Conservation (phyloP, 2,797 vertebrate genomes). For the Intellagama lesueurii region DNA sequence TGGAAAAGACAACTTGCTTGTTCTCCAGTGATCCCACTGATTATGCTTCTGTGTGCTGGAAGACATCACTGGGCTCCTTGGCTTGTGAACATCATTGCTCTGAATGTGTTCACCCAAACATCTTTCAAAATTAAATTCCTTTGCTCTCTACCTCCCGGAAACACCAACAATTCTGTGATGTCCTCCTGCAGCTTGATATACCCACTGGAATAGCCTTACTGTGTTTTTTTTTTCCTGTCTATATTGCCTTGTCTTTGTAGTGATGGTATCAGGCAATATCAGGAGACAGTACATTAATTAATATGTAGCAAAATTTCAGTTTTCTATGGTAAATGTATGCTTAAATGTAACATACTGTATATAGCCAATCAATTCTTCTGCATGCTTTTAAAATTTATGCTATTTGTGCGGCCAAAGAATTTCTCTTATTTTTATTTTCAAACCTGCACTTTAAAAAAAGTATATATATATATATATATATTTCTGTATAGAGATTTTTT, state of each 20-base stretch:
- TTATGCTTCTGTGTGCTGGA: conserved; percentile 52
- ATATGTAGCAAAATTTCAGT: conserved; percentile 5
- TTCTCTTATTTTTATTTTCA: neutral
- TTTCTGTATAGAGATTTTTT: neutral
- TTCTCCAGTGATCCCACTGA: conserved; percentile 66
- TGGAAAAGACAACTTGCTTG: conserved; percentile 67
- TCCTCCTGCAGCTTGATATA: neutral
- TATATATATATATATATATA: no score
- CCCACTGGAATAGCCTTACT: neutral
- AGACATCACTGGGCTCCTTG: conserved; percentile 53
- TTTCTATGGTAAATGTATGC: neutral
- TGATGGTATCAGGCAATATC: neutral
- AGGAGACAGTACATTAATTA: conserved; percentile 26
- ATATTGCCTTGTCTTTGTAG: conserved; percentile 16
- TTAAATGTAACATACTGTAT: conserved; percentile 21
- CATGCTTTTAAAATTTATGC: conserved; percentile 23
- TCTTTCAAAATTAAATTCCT: conserved; percentile 55
- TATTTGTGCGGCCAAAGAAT: neutral
- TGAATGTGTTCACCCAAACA: conserved; percentile 54
- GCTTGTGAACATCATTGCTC: conserved; percentile 47
- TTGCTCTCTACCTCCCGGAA: conserved; percentile 32
- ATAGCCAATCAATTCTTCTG: conserved; percentile 34
- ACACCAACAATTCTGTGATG: conserved; percentile 10
- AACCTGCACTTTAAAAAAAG: neutral
- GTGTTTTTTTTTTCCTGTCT: neutral